These are phyloP conservation scores for Scolopax bukidnonensis DNA, from an alignment of 2,797 vertebrate species.

Conservation along the genomic window DNA sequence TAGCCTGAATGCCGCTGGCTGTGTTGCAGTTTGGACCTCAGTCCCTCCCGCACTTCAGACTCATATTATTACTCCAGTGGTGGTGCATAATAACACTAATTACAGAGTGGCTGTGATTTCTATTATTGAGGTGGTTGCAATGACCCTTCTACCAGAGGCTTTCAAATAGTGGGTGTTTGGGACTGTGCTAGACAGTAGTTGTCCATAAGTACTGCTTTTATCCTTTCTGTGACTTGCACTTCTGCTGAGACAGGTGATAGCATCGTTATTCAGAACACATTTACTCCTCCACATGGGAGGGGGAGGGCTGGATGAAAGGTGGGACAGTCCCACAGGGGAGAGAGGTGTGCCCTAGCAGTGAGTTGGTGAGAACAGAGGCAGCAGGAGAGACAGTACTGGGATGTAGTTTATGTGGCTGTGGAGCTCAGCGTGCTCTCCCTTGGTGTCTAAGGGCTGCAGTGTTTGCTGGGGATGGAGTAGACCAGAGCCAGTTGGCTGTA, in stretches of 20 bases:
- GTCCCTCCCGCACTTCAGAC: background rate
- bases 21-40: background rate
- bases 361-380: background rate
- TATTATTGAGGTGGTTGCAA: background rate
- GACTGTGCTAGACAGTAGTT: background rate
- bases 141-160: background rate
- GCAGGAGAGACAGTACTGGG: background rate
- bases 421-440: background rate
- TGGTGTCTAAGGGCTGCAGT: background rate
- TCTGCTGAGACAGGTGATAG: background rate
- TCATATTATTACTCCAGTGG: background rate
- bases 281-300: background rate
- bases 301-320: background rate
- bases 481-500: background rate
- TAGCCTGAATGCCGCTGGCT: background rate
- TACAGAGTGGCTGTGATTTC: background rate
- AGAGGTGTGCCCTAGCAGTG: background rate
- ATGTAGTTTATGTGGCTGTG: background rate
- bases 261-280: background rate
- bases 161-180: background rate
- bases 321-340: rapidly evolving
- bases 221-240: background rate
- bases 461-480: background rate
- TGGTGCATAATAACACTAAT: background rate
- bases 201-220: background rate